Percentiles rank a stretch among this genome's conserved stretches.
These are phyloP conservation scores for Phoronis australis DNA, from an alignment of 2,888 invertebrate species.

Conservation along the genomic window DNA sequence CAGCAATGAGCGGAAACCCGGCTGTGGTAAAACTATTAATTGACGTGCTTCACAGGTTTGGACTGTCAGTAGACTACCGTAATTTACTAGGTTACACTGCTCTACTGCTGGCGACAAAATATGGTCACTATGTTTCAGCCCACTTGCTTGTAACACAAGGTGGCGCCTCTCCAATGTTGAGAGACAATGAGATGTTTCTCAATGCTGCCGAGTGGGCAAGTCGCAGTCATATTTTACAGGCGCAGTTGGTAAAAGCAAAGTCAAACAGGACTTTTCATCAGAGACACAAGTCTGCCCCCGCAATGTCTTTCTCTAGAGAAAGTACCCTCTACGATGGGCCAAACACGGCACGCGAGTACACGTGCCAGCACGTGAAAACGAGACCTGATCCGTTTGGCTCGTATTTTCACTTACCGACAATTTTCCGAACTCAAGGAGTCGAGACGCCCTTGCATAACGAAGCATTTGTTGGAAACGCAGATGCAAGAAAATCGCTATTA, in stretches of 20 bases:
- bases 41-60: slow-evolving; percentile 30
- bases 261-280: neutral
- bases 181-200: slow-evolving; percentile 39
- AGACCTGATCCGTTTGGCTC: slow-evolving; percentile 18
- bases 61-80: slow-evolving; percentile 36
- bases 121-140: slow-evolving; percentile 41
- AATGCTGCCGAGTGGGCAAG: slow-evolving; percentile 42
- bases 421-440: slow-evolving; percentile 14
- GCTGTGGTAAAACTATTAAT: slow-evolving; percentile 27
- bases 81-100: slow-evolving; percentile 45
- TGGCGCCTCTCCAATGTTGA: slow-evolving; percentile 33
- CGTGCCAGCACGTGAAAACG: slow-evolving; percentile 26
- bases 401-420: slow-evolving; percentile 19
- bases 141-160: slow-evolving; percentile 32
- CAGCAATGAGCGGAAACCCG: slow-evolving; percentile 39
- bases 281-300: slow-evolving; percentile 2
- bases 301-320: slow-evolving; percentile 29
- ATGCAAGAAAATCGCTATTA: slow-evolving; percentile 30
- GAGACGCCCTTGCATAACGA: slow-evolving; percentile 14
- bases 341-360: slow-evolving; percentile 16
- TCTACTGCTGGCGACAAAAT: slow-evolving; percentile 41
- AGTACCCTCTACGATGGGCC: slow-evolving; percentile 36
- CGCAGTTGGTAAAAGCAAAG: neutral
- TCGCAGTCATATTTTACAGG: slow-evolving; percentile 11
- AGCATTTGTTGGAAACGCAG: slow-evolving; percentile 20